Evolutionary conservation across 2,113 vertebrate species (phyloP).

Genomic region (Panthera leo): DNA sequence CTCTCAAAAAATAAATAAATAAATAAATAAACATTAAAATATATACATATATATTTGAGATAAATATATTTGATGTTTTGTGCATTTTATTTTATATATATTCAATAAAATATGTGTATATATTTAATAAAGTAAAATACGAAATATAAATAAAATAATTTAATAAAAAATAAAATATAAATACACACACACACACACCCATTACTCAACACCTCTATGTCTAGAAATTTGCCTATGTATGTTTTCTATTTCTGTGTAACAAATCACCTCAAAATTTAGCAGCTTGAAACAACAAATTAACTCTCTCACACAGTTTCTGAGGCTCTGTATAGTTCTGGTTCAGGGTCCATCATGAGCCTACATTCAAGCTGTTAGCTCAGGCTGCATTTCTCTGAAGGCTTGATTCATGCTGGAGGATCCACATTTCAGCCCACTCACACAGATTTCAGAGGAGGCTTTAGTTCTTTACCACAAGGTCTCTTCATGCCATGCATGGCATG

Average conservation of each 20-base stretch:
- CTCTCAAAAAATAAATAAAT: too few species aligned
- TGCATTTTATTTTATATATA: not conserved
- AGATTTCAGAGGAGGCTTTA: not conserved
- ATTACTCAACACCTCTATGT: too few species aligned
- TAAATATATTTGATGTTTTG: not conserved
- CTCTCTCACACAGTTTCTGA: not conserved
- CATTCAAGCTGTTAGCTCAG: not conserved
- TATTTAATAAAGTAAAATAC: not conserved
- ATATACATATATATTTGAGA: not conserved
- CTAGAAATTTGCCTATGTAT: not conserved
- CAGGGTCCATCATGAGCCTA: not conserved
- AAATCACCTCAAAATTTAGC: not conserved
- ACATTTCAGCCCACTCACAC: not conserved
- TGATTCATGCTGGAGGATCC: not conserved
- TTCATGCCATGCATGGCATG: not conserved
- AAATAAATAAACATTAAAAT: not conserved
- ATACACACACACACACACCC: not conserved
- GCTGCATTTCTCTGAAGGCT: not conserved
- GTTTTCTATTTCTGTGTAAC: not conserved
- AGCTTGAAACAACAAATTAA: not conserved
- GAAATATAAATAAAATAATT: not conserved
- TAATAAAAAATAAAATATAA: not conserved
- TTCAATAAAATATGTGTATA: not conserved
- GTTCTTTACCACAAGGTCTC: too few species aligned
- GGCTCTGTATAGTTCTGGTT: not conserved